Base-by-base conservation (phyloP, 2,797 vertebrate species). In the Epinephelus awoara region DNA sequence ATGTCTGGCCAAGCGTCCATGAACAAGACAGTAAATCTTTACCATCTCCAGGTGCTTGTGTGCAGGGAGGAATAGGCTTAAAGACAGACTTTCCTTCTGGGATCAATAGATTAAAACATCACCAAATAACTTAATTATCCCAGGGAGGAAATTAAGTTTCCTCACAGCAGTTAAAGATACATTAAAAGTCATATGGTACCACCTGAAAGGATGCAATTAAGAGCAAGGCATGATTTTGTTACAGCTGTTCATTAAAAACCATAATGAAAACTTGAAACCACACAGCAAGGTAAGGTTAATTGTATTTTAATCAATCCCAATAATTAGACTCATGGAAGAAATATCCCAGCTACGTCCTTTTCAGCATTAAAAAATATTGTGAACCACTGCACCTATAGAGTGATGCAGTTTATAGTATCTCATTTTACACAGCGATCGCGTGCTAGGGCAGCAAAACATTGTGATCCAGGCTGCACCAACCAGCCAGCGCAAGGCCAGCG, bases 1-100 rank as follows among this genome's bases (percentile, higher is more conserved):
- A 61, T 47, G 68, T 79, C 79, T 66, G 54, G 25, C 66, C 61
- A 23, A 56, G 51, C 44, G 13, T 54, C 62, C 19, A 1, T 52
- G 66, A 75, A 18, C 65, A 7, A 52, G 72, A 61, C 65, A 66
- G 69, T 34, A 49, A 58, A 84, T 84, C 55, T 63, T 69, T 72
- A 75, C 47, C 12, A 8, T 75, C 57, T 77, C 6, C 71, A 57
- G 50, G 65, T 75, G 72, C 55, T 55, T 47, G 51, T 23, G 57
- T 13, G 15, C 55, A 46, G 27, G 8, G 0, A 67, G 13, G 56
- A 50, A 14, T 5, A 13, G 51, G 17, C 57, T 63, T 56, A 59
- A 64, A 57, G n/a, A 34, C 21, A 54, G 25, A 18, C 49, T 19
- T 25, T n/a, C 13, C 6, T 3, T 13, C 29, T 54, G 49, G 17